Percentiles rank a stretch among this genome's conserved stretches.
These are phyloP conservation scores for Myotis findleyi DNA, from an alignment of 2,797 vertebrate genomes.

Conservation along the genomic window DNA sequence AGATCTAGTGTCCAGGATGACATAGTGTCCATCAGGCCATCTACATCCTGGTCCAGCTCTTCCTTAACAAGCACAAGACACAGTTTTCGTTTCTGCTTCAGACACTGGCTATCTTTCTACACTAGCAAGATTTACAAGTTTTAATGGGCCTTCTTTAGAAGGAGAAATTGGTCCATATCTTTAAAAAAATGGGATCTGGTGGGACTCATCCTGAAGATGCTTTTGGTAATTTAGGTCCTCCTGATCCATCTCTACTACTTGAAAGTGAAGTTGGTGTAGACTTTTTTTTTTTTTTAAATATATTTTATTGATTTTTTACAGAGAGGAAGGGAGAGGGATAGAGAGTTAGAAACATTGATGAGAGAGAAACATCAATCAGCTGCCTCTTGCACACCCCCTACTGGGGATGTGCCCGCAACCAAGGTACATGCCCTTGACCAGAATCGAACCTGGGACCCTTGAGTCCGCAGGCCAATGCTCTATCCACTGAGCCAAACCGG, in stretches of 20 bases:
- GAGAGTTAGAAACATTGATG: no score
- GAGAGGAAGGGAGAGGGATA: no score
- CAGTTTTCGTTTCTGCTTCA: not conserved
- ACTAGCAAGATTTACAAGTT: not conserved
- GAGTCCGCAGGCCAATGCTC: no score
- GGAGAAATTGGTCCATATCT: conserved; percentile 72
- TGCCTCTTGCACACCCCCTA: no score
- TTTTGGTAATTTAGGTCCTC: conserved; percentile 18
- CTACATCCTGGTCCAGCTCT: not conserved
- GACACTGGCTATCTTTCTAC: not conserved
- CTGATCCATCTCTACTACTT: conserved; percentile 35
- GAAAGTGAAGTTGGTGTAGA: conserved; percentile 65
- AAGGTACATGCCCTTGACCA: no score
- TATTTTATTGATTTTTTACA: no score
- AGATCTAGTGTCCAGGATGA: not conserved
- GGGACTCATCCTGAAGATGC: conserved; percentile 74
- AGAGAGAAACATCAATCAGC: no score
- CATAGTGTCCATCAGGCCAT: not conserved
- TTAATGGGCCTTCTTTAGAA: not conserved
- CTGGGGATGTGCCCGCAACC: no score
- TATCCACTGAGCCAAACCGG: no score
- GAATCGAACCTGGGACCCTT: no score
- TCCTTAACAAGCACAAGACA: not conserved
- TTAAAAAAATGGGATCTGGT: conserved; percentile 72
- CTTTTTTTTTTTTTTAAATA: conserved; percentile 31